A percentile compares a stretch with the other conserved stretches of the same genome.
Conservation (phyloP, 1,140 invertebrate genomes). For the Ceratosolen fusciceps region DNA sequence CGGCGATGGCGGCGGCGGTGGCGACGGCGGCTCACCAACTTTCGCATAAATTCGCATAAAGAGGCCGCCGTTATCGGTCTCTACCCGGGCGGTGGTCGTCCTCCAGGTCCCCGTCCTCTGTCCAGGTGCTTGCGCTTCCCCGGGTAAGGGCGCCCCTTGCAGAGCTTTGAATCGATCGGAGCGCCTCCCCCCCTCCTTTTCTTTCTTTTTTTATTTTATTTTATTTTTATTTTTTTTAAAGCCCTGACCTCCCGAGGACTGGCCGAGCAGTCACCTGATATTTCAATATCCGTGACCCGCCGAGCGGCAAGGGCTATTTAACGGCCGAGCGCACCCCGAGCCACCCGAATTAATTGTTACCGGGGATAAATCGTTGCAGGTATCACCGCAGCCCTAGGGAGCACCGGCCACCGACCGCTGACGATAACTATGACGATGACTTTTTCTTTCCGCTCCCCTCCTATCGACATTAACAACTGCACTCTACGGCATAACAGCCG, state of each 20-base stretch:
- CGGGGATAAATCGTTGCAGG: neutral
- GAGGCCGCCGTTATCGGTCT: conserved; percentile 18
- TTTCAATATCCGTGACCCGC: neutral
- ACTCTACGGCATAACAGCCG: conserved; percentile 5
- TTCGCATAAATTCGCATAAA: conserved; percentile 33
- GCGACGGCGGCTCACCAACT: too few species aligned
- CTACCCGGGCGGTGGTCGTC: conserved; percentile 33
- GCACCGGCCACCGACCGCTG: too few species aligned
- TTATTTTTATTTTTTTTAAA: too few species aligned
- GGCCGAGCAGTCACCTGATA: neutral
- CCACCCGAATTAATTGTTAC: neutral
- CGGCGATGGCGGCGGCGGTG: too few species aligned
- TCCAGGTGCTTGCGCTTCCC: neutral
- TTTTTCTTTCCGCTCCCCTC: neutral
- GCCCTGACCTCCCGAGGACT: neutral
- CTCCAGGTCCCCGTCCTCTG: conserved; percentile 14
- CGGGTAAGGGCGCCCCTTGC: too few species aligned
- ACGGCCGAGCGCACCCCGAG: neutral
- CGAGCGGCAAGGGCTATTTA: neutral
- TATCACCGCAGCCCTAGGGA: neutral
- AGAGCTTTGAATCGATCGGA: too few species aligned
- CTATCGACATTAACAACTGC: neutral
- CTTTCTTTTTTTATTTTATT: too few species aligned
- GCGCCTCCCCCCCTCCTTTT: too few species aligned
- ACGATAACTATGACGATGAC: too few species aligned